Percentiles rank a stretch among this genome's conserved stretches.
phyloP scores from a whole-genome alignment of 2,797 vertebrate genomes.

The Acanthurus leucopareius region DNA sequence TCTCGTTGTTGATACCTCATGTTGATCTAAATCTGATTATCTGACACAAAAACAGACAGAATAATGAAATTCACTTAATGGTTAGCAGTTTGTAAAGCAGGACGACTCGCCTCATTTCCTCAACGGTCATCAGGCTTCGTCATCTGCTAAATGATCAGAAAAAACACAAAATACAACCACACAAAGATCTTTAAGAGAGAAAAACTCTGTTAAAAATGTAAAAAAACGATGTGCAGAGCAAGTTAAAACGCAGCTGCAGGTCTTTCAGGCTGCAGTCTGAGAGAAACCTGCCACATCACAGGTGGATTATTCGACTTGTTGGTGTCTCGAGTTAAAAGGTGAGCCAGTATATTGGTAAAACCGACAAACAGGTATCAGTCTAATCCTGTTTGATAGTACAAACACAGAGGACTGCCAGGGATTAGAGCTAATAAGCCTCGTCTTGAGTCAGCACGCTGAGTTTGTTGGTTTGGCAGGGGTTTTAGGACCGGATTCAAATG shows the following conservation, averaged over 20 bases:
- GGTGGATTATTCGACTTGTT: conserved; percentile 34
- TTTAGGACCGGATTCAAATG: conserved; percentile 63
- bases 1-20: not conserved
- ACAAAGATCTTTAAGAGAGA: no score
- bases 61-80: not conserved
- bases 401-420: conserved; percentile 57
- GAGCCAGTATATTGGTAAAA: conserved; percentile 30
- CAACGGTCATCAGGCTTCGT: not conserved
- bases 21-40: not conserved
- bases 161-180: not conserved
- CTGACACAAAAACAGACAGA: not conserved
- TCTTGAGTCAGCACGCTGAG: conserved; percentile 61
- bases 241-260: not conserved
- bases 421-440: conserved; percentile 65
- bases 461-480: conserved; percentile 46
- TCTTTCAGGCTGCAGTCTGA: not conserved
- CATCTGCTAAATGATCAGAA: not conserved
- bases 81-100: not conserved
- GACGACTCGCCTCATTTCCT: not conserved
- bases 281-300: not conserved
- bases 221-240: no score
- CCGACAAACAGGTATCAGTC: conserved; percentile 46
- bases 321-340: conserved; percentile 35
- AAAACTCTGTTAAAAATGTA: not conserved
- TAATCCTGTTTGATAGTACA: conserved; percentile 66